phyloP scores from a whole-genome alignment of 2,888 invertebrate genomes.

The Microplitis deprimator region DNA sequence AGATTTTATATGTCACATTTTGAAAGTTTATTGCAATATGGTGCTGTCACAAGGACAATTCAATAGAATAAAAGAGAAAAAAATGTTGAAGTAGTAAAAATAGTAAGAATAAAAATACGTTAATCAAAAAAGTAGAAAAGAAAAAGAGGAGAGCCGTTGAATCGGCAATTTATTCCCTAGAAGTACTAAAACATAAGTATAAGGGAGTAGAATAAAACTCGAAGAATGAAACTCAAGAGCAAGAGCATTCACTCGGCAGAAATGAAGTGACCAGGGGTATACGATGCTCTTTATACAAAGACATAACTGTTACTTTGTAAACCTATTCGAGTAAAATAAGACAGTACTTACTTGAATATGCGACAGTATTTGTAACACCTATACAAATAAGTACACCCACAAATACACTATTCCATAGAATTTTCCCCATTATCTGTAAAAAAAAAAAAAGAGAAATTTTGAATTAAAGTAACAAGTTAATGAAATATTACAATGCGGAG shows the following conservation, averaged over 20 bases:
- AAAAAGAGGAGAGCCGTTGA: slow-evolving; percentile 13
- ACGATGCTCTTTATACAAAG: slow-evolving; percentile 10
- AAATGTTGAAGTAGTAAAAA: background rate
- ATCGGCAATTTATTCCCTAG: slow-evolving; percentile 36
- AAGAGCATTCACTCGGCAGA: slow-evolving; percentile 31
- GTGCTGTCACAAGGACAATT: slow-evolving; percentile 10
- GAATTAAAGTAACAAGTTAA: background rate
- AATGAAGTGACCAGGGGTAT: slow-evolving; percentile 41
- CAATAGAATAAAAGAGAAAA: background rate
- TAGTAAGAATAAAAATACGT: slow-evolving; percentile 6
- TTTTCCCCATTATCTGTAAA: slow-evolving; percentile 49
- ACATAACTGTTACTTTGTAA: slow-evolving; percentile 27
- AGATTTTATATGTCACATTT: background rate
- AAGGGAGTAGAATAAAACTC: background rate
- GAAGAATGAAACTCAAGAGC: background rate
- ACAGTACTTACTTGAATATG: slow-evolving; percentile 47
- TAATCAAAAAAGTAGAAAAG: slow-evolving; percentile 1
- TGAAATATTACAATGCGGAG: too few relatives aligned
- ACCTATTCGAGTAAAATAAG: slow-evolving; percentile 42
- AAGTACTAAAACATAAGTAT: slow-evolving; percentile 15
- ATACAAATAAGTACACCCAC: slow-evolving; percentile 44
- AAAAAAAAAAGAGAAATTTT: slow-evolving; percentile 10
- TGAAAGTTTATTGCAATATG: slow-evolving; percentile 30
- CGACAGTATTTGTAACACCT: slow-evolving; percentile 41
- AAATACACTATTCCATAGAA: slow-evolving; percentile 37